Evolutionary conservation across 2,797 vertebrate genomes (phyloP), one percentile per base, ranked within the genome.

Genomic region (Hypotaenidia philippensis): DNA sequence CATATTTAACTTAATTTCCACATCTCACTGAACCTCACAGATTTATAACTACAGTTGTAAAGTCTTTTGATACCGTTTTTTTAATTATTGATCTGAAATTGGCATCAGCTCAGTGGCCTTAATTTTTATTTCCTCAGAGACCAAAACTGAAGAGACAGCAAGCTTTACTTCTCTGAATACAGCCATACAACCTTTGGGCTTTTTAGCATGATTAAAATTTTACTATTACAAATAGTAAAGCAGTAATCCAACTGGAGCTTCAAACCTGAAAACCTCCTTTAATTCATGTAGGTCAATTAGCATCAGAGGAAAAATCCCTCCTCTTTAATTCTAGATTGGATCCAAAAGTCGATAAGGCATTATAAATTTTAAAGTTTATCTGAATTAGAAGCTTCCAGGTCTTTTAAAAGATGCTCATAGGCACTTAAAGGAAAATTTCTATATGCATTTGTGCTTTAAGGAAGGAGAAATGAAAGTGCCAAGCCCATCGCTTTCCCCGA

Each of bases 1-100:
- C 10, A 20, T 17, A 26, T 0, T 0, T 26, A 36, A 64, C 16
- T 5, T 55, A 7, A n/a, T 40, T 40, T 64, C 25, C 18, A 12
- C 4, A 1, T 50, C 36, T 44, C 9, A 1, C 40, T 72, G 20
- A 61, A 49, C 44, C 41, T 44, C 23, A 36, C 52, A 13, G 5
- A 2, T 76, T 76, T 52, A 7, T 61, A 40, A 13, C 5, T n/a
- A 31, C 7, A 49, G 32, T 4, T 38, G 15, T 21, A 36, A 19
- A 29, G 22, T 31, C 29, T 76, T 79, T n/a, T 68, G 22, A 47
- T 36, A 26, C 14, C 38, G 7, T 17, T 75, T 45, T 53, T 53
- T 25, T 41, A 60, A n/a, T 47, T 74, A 49, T 15, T 57, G 31
- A 53, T 59, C 40, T 22, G 5, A 50, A 61, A 26, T 65, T 55